A percentile compares a stretch with the other conserved stretches of the same genome.
Conservation (phyloP, 2,888 invertebrate genomes). For the Cremastinae sp. region DNA sequence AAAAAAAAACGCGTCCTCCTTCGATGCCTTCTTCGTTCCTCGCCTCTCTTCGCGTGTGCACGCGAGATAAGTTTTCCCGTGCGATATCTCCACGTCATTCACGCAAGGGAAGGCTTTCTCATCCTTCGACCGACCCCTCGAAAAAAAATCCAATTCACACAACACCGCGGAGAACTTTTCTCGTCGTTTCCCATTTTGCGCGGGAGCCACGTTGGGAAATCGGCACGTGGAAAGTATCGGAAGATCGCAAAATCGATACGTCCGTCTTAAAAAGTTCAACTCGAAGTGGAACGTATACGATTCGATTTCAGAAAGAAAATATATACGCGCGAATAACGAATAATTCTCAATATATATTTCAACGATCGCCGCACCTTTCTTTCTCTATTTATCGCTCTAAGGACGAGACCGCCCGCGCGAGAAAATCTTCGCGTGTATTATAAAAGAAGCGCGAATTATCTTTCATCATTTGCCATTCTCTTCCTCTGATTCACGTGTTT, state of each 20-base stretch:
- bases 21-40: conserved; percentile 36
- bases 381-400: conserved; percentile 10
- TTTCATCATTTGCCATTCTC: conserved; percentile 62
- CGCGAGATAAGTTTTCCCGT: conserved; percentile 47
- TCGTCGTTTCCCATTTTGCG: too few relatives aligned
- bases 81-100: conserved; percentile 43
- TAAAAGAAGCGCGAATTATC: conserved; percentile 58
- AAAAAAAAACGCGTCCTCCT: conserved; percentile 33
- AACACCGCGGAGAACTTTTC: conserved; percentile 4
- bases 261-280: too few relatives aligned
- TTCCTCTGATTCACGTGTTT: conserved; percentile 56
- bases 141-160: conserved; percentile 19
- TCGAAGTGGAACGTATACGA: too few relatives aligned
- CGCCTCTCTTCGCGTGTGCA: conserved; percentile 42
- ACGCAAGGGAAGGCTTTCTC: conserved; percentile 4
- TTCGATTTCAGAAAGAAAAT: too few relatives aligned
- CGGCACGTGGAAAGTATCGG: too few relatives aligned
- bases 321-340: conserved; percentile 14
- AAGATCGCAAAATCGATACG: too few relatives aligned
- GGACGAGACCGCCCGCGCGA: conserved; percentile 47
- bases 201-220: too few relatives aligned
- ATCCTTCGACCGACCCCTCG: conserved; percentile 12
- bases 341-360: conserved; percentile 29
- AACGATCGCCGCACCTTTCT: conserved; percentile 44
- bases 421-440: conserved; percentile 47